These are phyloP conservation scores for Hemichromis elongatus DNA, from an alignment of 2,113 vertebrate genomes.

Conservation along the genomic window DNA sequence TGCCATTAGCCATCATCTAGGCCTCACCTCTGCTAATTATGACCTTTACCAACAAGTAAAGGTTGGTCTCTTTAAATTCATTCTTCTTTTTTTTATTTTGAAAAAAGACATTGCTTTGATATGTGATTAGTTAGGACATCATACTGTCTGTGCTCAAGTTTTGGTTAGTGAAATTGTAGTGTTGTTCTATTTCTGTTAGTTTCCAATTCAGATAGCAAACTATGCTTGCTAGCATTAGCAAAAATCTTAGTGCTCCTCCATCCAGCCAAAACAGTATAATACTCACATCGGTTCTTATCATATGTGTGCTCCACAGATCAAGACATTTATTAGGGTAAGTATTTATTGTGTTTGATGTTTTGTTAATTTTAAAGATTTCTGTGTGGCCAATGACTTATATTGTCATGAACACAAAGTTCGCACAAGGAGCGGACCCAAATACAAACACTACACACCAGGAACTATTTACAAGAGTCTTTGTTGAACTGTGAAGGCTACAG, in stretches of 20 bases:
- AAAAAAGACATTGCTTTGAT: neutral
- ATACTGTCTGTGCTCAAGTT: neutral
- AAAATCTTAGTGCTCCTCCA: neutral
- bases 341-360: neutral
- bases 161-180: neutral
- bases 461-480: neutral
- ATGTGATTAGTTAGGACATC: neutral
- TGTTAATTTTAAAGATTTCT: neutral
- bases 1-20: neutral
- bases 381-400: neutral
- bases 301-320: neutral
- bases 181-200: neutral
- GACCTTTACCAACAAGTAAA: no score
- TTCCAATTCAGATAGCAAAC: neutral
- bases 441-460: accelerated
- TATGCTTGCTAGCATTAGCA: neutral
- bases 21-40: neutral
- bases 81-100: neutral
- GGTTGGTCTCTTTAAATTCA: neutral
- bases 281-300: neutral
- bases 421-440: neutral
- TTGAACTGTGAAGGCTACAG: no score
- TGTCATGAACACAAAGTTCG: accelerated
- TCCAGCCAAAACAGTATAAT: neutral
- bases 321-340: neutral